These are phyloP conservation scores for Agonopterix heracliana DNA, from an alignment of 2,888 invertebrate species.

Conservation along the genomic window DNA sequence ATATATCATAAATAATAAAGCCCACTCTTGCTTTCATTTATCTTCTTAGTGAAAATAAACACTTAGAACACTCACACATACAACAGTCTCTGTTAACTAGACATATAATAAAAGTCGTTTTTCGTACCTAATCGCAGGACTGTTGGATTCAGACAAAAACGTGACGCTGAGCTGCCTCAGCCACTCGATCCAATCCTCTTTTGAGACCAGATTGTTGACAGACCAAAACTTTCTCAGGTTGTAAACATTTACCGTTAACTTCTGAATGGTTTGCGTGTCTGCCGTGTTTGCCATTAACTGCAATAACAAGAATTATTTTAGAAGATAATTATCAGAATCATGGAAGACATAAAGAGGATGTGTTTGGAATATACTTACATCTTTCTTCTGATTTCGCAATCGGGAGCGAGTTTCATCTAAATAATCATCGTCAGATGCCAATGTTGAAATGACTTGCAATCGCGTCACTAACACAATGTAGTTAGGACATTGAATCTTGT, in stretches of 20 bases:
- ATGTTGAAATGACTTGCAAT: slow-evolving; percentile 83
- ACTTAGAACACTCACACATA: no score
- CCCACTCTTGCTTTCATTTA: neutral
- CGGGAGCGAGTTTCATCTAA: slow-evolving; percentile 79
- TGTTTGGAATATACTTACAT: slow-evolving; percentile 58
- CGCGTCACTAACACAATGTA: slow-evolving; percentile 89
- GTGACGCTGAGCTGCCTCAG: slow-evolving; percentile 92
- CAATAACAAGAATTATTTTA: slow-evolving; percentile 11
- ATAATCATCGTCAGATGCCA: slow-evolving; percentile 86
- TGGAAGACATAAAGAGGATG: no score
- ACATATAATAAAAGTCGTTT: neutral
- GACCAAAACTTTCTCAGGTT: slow-evolving; percentile 93
- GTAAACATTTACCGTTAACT: slow-evolving; percentile 85
- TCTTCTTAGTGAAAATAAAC: neutral
- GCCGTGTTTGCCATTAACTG: slow-evolving; percentile 42
- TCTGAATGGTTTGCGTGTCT: slow-evolving; percentile 81
- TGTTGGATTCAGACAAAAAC: slow-evolving; percentile 94
- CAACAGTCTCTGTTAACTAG: no score
- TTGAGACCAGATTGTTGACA: slow-evolving; percentile 90
- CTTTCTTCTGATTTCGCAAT: slow-evolving; percentile 82
- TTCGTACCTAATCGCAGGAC: slow-evolving; percentile 88
- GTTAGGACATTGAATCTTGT: slow-evolving; percentile 84
- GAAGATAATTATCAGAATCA: no score
- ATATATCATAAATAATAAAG: no score
- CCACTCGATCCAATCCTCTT: slow-evolving; percentile 99